Base-by-base conservation (phyloP, 2,888 invertebrate genomes). In the Pollenia labialis region DNA sequence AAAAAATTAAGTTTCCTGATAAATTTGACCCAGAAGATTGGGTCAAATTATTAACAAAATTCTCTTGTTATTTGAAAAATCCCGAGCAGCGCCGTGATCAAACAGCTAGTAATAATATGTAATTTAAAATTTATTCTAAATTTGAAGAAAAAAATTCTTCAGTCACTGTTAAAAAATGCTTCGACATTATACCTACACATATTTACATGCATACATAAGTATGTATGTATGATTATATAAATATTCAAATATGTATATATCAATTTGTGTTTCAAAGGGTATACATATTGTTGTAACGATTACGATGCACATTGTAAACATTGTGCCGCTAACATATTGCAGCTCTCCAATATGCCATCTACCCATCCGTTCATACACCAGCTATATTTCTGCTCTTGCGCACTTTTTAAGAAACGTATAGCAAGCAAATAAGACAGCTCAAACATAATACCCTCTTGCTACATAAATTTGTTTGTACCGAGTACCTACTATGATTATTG, bases 291-390 rank as follows among this genome's bases (percentile, higher is more conserved):
- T 80, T 76, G 54, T 50, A 60, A 69, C 32, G 56, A 46, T 56
- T 80, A 74, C 52, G 48, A 32, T 79, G 80, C 79, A 84, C 52
- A 84, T 79, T 79, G 79, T 84, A 75, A 75, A 85, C 69, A 68
- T 75, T 80, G 48, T 75, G 75, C 85, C 85, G 85, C 85, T 64
- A 85, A 80, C 75, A 81, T 75, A 85, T 74, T 85, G 84, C 80
- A 85, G 74, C 84, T 77, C 76, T 85, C 74, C 68, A 48, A 60
- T 84, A 58, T 81, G 46, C 14, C 75, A 52, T 44, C 62, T 32
- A 66, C 48, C 44, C 60, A 80, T 32, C 54, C 14, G 18, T 18
- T 18, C 74, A 75, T 40, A 50, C 44, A 44, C 8, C 18, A 64
- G 16, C 46, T 32, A 32, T 68, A 42, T 74, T 72, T 60, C 56